Conservation (phyloP, 2,113 vertebrate genomes). For the Centropus unirufus region DNA sequence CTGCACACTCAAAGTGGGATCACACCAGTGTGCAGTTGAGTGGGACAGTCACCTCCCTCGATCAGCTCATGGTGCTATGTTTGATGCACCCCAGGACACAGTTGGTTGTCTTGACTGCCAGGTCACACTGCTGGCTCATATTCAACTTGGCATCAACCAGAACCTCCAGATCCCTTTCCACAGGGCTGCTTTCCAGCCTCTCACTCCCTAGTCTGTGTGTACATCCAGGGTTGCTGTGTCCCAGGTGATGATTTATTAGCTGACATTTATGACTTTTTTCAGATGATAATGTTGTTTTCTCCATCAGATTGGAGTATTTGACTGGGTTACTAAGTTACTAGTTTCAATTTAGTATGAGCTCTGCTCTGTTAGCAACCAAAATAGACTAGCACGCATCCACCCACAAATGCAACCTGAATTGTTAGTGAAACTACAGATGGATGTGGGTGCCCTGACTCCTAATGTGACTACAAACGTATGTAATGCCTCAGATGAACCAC, state of each 20-base stretch:
- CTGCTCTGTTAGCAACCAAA: not conserved
- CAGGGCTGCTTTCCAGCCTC: too few relatives aligned
- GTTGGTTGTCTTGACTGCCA: too few relatives aligned
- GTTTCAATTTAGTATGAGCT: not conserved
- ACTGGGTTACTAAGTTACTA: not conserved
- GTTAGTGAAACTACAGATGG: conserved; percentile 20
- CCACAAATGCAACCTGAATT: not conserved
- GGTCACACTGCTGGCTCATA: too few relatives aligned
- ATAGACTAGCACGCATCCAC: not conserved
- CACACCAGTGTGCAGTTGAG: too few relatives aligned
- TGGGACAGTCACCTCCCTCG: too few relatives aligned
- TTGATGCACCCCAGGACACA: too few relatives aligned
- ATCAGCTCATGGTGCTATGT: too few relatives aligned
- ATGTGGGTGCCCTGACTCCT: not conserved
- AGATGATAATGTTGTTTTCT: not conserved
- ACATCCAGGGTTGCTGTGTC: too few relatives aligned
- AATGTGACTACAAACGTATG: not conserved
- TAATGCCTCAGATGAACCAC: conserved; percentile 5
- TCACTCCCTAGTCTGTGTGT: too few relatives aligned
- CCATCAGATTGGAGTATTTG: not conserved
- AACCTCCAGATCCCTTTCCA: too few relatives aligned
- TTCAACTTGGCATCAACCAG: too few relatives aligned
- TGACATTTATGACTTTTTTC: not conserved
- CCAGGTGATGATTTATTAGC: not conserved
- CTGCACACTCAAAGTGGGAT: too few relatives aligned